Evolutionary conservation across 2,888 invertebrate species (phyloP), one percentile per base, ranked within the genome.

Genomic region (Dryobota labecula): DNA sequence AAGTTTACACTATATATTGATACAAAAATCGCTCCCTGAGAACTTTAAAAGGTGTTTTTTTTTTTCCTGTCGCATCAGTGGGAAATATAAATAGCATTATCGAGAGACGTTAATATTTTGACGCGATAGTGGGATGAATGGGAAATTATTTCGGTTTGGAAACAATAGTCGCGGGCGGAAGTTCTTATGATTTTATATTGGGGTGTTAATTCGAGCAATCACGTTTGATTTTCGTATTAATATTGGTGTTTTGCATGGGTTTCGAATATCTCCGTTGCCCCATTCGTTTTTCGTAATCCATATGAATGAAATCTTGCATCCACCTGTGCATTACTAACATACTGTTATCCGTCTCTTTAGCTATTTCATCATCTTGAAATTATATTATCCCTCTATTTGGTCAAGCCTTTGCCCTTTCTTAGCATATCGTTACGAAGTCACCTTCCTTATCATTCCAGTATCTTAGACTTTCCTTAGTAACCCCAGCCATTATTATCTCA

Each of bases 41-140:
- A 90, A 91, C 88, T 84, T 87, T 85, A 84, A 87, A 87, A 88
- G 87, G 84, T 82, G 77, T 90, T 92, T 91, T 90, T 91, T 87
- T 87, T 83, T 76, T 87, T 88, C 90, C 91, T 86, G 78, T 85
- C 72, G 78, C 89, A 86, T 84, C 86, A 90, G 92, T 94, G 94
- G 93, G 94, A 95, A 94, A 92, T 90, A 90, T 91, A 94, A 94
- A 94, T 92, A 94, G 76, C 80, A 88, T 91, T 92, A 93, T 93
- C 92, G 91, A 87, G 82, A 86, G 87, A 88, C 85, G 89, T 84
- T 85, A 76, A 86, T 84, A 70, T 85, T 80, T 78, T 77, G 67
- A 82, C 66, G 65, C 75, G 86, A 85, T 83, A 83, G 75, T 83
- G 67, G 51, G 24, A 78, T 66, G 81, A 81, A 80, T 78, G 70